Base-by-base conservation (phyloP, 2,113 vertebrate genomes). In the Bufo bufo region DNA sequence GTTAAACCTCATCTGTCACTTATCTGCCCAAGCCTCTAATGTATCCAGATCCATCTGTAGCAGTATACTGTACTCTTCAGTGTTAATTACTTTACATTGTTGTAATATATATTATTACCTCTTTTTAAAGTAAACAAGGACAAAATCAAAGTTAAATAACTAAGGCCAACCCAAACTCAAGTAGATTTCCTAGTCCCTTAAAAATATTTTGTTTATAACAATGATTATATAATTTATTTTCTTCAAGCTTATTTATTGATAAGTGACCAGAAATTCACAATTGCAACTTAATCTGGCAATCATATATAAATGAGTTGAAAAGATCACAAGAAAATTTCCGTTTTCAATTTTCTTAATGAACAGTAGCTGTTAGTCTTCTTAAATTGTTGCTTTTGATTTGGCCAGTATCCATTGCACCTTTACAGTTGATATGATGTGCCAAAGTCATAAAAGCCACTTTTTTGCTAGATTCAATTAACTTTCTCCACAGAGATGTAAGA, bases 331-430 rank as follows among this genome's bases (percentile, higher is more conserved):
- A 75, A 50, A 75, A 49, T 75, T 75, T 75, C 5, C 16, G 6
- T 66, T 19, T 17, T 83, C 16, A 81, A 69, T 83, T 83, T 66
- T 23, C 81, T 66, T 83, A 83, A 83, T 65, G 81, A 83, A 52
- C 59, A 83, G 43, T 65, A 83, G 63, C 43, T 83, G 47, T 72
- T 58, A 71, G 4, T 71, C 49, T 52, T 83, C 49, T 14, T 72
- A 54, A 84, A 56, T 54, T 72, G 66, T 84, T 84, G 47, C 61
- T 83, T 83, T 84, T 84, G n/a, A 54, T 72, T 72, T 72, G 66
- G 65, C n/a, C 50, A 33, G 0, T 20, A 23, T 56, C 23, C 52
- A 72, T 9, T 23, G 14, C 66, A 72, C 66, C 82, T 71, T 84
- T 43, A 74, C 49, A 72, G 49, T 54, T 84, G 2, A 84, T 84